Evolutionary conservation across 2,888 invertebrate genomes (phyloP), one percentile per base, ranked within the genome.

Genomic region (Schizotus pectinicornis): DNA sequence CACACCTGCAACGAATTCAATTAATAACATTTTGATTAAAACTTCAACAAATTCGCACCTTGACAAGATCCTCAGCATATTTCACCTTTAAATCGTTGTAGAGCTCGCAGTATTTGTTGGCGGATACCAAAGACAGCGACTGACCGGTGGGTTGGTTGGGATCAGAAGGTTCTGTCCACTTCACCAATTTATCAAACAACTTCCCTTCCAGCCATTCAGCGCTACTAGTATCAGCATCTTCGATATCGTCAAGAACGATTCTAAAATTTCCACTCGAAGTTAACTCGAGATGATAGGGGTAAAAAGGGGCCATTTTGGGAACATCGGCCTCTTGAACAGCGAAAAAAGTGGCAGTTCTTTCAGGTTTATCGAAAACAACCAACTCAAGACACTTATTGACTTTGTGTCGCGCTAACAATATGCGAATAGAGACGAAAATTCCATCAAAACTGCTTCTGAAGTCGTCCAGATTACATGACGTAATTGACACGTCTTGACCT

Each of bases 61-160:
- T 83, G 7, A 92, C 85, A 75, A 94, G 84, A 59, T 86, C 81
- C 56, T 83, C 81, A 0, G 91, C 91, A 84, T 95, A 92, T 77
- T 90, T 93, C 1, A 81, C 73, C 76, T 95, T 95, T 6, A 96
- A 79, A 14, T 84, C 71, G 69, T 87, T 86, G 74, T 95, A 95
- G 56, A 88, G 81, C 22, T 77, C 72, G 69, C 86, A 87, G 76
- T 95, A 96, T 56, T 84, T 81, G 61, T 90, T 89, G 7, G 85
- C 76, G 7, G 86, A 80, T 2, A 95, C 81, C 35, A 92, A 81
- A 54, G 82, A 80, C 38, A 95, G 79, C 0, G 94, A 93, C 64
- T 64, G 68, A 49, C 63, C 36, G 7, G 13, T 42, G 50, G 75
- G 67, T 39, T 68, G 37, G 64, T 71, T 74, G 67, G 77, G 68